Evolutionary conservation across 2,888 invertebrate genomes (phyloP).

Genomic region (Caenorhabditis sinica): DNA sequence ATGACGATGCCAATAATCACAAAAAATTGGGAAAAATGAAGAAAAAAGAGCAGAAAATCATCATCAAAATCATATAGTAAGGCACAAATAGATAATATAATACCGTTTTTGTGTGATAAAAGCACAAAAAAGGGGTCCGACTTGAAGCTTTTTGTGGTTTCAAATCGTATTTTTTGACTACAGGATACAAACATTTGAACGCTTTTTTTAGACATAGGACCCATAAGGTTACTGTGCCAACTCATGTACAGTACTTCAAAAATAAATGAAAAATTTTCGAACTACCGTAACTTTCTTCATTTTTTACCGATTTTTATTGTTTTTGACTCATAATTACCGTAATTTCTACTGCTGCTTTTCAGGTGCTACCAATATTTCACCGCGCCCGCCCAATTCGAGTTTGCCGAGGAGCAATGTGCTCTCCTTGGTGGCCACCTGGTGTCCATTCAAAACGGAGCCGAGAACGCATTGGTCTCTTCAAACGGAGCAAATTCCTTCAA

Average conservation of each 20-base stretch:
- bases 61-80: background rate
- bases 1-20: too few species aligned
- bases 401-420: constrained; percentile 63
- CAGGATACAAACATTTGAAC: background rate
- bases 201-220: too few species aligned
- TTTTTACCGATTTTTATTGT: too few species aligned
- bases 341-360: too few species aligned
- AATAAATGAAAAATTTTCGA: too few species aligned
- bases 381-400: constrained; percentile 61
- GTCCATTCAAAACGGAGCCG: constrained; percentile 59
- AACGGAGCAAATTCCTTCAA: constrained; percentile 53
- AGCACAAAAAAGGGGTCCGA: background rate
- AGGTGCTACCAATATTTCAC: constrained; percentile 69
- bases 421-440: constrained; percentile 61
- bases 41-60: background rate
- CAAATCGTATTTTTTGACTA: background rate
- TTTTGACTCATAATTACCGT: too few species aligned
- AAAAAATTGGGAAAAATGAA: too few species aligned
- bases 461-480: constrained; percentile 49
- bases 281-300: too few species aligned
- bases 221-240: too few species aligned
- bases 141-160: constrained; percentile 1
- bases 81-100: background rate
- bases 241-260: too few species aligned
- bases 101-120: background rate